Evolutionary conservation across 2,888 invertebrate genomes (phyloP), one percentile per base, ranked within the genome.

Genomic region (Caenorhabditis becei): DNA sequence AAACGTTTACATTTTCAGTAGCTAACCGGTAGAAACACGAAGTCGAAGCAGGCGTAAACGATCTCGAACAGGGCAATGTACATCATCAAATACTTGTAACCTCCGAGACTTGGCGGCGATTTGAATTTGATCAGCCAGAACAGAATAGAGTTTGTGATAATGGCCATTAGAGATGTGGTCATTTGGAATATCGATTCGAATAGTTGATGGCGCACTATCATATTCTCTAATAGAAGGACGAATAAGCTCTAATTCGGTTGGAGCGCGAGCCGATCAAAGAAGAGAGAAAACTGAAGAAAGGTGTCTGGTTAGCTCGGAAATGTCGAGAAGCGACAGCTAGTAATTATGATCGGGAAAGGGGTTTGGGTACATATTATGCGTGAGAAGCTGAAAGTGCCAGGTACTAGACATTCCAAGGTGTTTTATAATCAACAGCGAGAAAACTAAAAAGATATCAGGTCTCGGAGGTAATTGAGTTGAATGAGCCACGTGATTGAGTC

Each of bases 51-150:
- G 14, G 44, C 14, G 16, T 44, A 44, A 14, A 44, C 3, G 44
- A 44, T 44, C 16, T 44, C 44, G 16, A 44, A 44, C 16, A 44
- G 16, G 5, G 44, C 14, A 3, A 44, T n/a, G 18, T n/a, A 44
- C 44, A 44, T 44, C n/a, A n/a, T n/a, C n/a, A n/a, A n/a, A n/a
- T n/a, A n/a, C 47, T 69, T 69, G 41, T 70, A 70, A 8, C 18
- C 32, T 7, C 59, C 49, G 3, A 49, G 18, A 18, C 8, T 18
- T 20, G 18, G 5, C 4, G 49, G 23, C 18, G 49, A 49, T 11
- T 49, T 49, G 18, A 1, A 2, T 18, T 10, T 23, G 49, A 49
- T 23, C 20, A 49, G 20, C 20, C 7, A n/a, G 49, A 49, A 20
- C 20, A 49, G 49, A n/a, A 20, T 7, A 2, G 7, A 23, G 49